Percentiles rank a stretch among this genome's conserved stretches.
Conservation (phyloP, 2,888 invertebrate genomes). For the Caenorhabditis sulstoni region DNA sequence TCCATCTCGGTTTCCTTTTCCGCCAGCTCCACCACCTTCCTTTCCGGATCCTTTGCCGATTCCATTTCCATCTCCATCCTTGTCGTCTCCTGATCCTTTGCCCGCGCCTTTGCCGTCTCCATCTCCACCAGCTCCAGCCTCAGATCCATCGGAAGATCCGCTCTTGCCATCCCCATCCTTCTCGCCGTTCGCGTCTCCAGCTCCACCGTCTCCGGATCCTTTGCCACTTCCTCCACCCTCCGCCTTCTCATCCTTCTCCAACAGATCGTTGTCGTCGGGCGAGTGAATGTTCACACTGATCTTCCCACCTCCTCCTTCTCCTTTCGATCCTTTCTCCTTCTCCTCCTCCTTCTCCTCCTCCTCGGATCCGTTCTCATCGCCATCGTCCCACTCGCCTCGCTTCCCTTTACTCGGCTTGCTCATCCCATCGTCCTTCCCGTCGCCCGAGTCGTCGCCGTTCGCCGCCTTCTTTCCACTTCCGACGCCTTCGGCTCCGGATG, state of each 20-base stretch:
- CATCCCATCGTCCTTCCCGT: not conserved
- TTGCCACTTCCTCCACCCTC: slow-evolving; percentile 21
- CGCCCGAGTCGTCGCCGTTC: slow-evolving; percentile 17
- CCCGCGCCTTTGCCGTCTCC: slow-evolving; percentile 5
- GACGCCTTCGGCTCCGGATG: slow-evolving; percentile 18
- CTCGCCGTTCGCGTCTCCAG: slow-evolving; percentile 6
- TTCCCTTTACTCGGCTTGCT: slow-evolving; percentile 1
- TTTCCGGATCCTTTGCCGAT: slow-evolving; percentile 2
- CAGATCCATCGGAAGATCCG: slow-evolving; percentile 13
- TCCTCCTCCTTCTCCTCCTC: slow-evolving; percentile 2
- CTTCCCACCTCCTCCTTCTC: slow-evolving; percentile 11
- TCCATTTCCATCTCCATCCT: slow-evolving; percentile 29
- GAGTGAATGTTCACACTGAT: slow-evolving; percentile 54
- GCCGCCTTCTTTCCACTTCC: not conserved
- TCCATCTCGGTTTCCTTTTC: slow-evolving; percentile 23
- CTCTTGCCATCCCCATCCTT: slow-evolving; percentile 9
- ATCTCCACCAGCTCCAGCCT: slow-evolving; percentile 12
- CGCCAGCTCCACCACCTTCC: not conserved
- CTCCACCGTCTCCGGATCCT: not conserved
- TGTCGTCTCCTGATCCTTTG: slow-evolving; percentile 18
- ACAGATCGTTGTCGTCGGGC: slow-evolving; percentile 41
- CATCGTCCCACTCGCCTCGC: slow-evolving; percentile 26
- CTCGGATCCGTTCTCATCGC: not conserved
- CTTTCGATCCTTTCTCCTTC: not conserved
- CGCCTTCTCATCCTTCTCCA: slow-evolving; percentile 43